Base-by-base conservation (phyloP, 1,140 invertebrate genomes). In the Hylaeus volcanicus region DNA sequence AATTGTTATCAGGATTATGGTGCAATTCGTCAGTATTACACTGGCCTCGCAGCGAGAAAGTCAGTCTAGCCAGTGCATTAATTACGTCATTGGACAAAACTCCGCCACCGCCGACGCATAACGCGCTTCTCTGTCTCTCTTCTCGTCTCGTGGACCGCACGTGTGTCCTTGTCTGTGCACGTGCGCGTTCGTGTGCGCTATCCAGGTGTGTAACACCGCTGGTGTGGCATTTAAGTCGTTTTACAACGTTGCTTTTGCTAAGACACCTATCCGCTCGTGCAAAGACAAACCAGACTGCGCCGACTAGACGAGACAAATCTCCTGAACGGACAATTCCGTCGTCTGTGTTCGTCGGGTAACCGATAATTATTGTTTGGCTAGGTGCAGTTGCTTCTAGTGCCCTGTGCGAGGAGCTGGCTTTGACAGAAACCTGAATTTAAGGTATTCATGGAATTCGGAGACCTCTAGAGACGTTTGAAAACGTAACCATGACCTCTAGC, bases 191-290 rank as follows among this genome's bases (percentile, higher is more conserved):
- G 53, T 61, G 65, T 76, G 45, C 51, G 74, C 79, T 82, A 78
- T 79, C 85, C 85, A 86, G 85, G 85, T 87, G 85, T 82, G 85
- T 86, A 81, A 76, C 81, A 56, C 65, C 85, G 64, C 60, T 63
- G 60, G 51, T 74, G 45, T 87, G 86, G 86, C 81, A 87, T 87
- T 87, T 87, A 75, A 87, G 84, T 82, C 78, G 86, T 82, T 87
- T 87, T 79, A 86, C 65, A 84, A 81, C 65, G 86, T 26, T 66
- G 74, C 79, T 74, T 48, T 70, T 39, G 66, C 82, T 37, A 41
- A 58, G 79, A 56, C 81, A 55, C 72, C 58, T 74, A 65, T 39
- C n/a, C 70, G 15, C 48, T 6, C 11, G 48, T 48, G 26, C 37
- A 4, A 5, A 55, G 41, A 66, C n/a, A 51, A 51, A 26, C 58